Percentiles rank a stretch among this genome's conserved stretches.
Conservation (phyloP, 2,113 vertebrate species). For the Phaethornis superciliosus region DNA sequence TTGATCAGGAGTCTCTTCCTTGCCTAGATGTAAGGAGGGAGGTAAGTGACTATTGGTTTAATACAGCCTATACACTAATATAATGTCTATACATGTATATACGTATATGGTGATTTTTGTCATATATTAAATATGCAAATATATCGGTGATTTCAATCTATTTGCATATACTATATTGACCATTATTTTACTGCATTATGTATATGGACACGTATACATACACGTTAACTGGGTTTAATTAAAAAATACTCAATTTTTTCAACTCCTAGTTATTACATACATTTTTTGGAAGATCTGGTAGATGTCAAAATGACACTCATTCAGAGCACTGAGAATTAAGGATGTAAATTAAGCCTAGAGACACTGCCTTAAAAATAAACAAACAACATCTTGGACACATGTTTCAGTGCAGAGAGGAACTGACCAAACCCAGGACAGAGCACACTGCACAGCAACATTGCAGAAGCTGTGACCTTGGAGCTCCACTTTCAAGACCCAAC, state of each 20-base stretch:
- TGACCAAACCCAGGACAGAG: neutral
- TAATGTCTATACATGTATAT: neutral
- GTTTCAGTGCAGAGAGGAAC: neutral
- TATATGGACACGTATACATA: neutral
- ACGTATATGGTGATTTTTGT: rapidly evolving
- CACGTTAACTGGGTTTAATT: too few relatives aligned
- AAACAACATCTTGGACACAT: neutral
- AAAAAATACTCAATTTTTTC: neutral
- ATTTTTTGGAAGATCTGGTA: neutral
- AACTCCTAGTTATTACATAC: neutral
- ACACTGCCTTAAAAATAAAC: neutral
- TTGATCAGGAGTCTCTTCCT: neutral
- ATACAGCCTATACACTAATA: neutral
- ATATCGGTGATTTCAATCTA: neutral
- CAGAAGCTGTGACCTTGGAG: neutral
- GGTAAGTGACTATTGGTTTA: neutral
- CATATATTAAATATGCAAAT: neutral
- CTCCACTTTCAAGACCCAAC: neutral
- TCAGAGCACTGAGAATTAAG: neutral
- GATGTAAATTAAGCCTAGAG: neutral
- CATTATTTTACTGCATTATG: neutral
- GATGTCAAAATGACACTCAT: neutral
- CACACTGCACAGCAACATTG: neutral
- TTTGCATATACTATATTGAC: neutral
- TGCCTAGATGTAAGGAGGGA: neutral